Conservation (phyloP, 2,113 vertebrate species). For the Pogona vitticeps region DNA sequence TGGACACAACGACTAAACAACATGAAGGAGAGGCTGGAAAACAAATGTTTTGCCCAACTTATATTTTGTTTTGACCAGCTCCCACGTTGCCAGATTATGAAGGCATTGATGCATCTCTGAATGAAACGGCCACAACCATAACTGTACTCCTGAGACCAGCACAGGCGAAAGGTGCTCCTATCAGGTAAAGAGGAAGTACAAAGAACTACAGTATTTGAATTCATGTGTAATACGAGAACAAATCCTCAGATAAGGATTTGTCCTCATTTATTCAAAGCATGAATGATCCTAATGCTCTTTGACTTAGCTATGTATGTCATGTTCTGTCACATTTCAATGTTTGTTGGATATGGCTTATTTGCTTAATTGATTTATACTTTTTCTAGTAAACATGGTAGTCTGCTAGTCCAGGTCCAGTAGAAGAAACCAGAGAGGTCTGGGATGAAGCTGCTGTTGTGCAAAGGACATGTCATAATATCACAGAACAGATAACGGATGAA, state of each 20-base stretch:
- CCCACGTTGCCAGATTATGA: conserved; percentile 97
- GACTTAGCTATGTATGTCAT: conserved; percentile 43
- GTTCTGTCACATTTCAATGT: background rate
- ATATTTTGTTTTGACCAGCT: conserved; percentile 73
- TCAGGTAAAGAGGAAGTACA: conserved; percentile 82
- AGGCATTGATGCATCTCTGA: conserved; percentile 91
- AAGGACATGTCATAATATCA: no score
- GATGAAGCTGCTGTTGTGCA: background rate
- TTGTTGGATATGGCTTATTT: conserved; percentile 56
- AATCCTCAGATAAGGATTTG: background rate
- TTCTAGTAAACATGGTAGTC: background rate
- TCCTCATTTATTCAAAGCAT: conserved; percentile 41
- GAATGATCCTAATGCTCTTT: conserved; percentile 42
- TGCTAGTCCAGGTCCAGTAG: background rate
- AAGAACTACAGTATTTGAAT: background rate
- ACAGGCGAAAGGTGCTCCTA: conserved; percentile 96
- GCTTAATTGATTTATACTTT: background rate
- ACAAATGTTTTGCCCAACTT: conserved; percentile 34
- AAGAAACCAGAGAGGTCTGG: no score
- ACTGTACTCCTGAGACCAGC: conserved; percentile 96
- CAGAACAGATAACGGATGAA: background rate
- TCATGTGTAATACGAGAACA: background rate
- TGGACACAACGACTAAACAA: no score
- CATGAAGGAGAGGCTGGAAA: background rate
- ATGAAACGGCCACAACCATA: conserved; percentile 97